These are phyloP conservation scores for Engraulis encrasicolus DNA, from an alignment of 2,113 vertebrate species.

Conservation along the genomic window DNA sequence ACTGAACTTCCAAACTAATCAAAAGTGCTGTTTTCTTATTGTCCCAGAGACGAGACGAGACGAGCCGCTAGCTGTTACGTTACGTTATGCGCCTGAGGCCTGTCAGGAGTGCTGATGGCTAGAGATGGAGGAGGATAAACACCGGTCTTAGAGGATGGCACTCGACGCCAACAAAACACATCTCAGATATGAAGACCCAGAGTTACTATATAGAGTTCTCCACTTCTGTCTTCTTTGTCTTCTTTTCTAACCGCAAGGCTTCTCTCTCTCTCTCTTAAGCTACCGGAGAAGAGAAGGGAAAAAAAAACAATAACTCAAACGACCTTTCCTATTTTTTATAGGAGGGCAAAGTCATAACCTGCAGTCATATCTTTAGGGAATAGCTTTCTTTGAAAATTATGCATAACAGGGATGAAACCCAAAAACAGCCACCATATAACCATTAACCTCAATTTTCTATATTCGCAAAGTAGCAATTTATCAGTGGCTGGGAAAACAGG, in stretches of 20 bases:
- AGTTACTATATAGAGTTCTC: constrained; percentile 79
- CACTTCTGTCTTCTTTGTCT: constrained; percentile 64
- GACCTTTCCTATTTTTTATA: constrained; percentile 56
- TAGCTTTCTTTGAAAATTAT: constrained; percentile 48
- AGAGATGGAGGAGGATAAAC: constrained; percentile 83
- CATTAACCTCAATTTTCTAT: constrained; percentile 55
- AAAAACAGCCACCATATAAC: constrained; percentile 58
- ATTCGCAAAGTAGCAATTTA: constrained; percentile 47
- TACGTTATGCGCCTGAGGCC: constrained; percentile 71
- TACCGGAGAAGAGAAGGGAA: too few species aligned
- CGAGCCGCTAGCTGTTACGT: too few species aligned
- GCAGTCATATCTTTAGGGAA: constrained; percentile 38
- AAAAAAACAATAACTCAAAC: constrained; percentile 56
- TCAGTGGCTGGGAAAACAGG: constrained; percentile 37
- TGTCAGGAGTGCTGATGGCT: constrained; percentile 81
- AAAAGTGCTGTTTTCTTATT: constrained; percentile 81
- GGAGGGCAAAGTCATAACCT: constrained; percentile 46
- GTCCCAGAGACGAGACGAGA: constrained; percentile 78
- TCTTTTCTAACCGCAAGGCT: constrained; percentile 53
- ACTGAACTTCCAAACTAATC: constrained; percentile 85
- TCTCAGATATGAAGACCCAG: constrained; percentile 57
- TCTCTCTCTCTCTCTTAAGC: constrained; percentile 35
- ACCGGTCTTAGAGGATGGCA: constrained; percentile 71
- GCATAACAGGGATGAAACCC: constrained; percentile 44
- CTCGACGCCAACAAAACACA: constrained; percentile 66